Percentiles rank a stretch among this genome's conserved stretches.
These are phyloP conservation scores for Atethmia centrago DNA, from an alignment of 2,888 invertebrate species.

Conservation along the genomic window DNA sequence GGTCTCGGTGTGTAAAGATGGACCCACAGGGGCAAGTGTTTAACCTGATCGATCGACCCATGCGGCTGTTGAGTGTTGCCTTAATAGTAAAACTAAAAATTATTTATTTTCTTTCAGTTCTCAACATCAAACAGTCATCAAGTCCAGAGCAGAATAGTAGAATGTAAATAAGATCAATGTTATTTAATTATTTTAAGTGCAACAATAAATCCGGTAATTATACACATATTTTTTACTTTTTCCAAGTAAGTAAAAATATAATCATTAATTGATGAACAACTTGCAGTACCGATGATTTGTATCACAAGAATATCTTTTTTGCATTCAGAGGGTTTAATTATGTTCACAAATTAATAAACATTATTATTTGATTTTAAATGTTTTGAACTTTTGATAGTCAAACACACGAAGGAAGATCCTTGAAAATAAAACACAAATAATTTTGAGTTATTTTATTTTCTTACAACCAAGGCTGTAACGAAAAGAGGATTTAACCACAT, in stretches of 20 bases:
- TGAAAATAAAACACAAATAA: conserved; percentile 37
- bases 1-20: no score
- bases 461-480: conserved; percentile 43
- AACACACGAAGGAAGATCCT: background rate
- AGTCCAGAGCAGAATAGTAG: conserved; percentile 55
- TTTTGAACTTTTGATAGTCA: background rate
- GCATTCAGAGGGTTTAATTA: background rate
- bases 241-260: no score
- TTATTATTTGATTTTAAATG: background rate
- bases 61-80: background rate
- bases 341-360: background rate
- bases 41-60: background rate
- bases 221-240: conserved; percentile 46
- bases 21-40: no score
- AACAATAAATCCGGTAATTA: conserved; percentile 69
- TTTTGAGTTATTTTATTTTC: conserved; percentile 55
- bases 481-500: conserved; percentile 28
- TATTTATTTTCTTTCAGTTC: conserved; percentile 72
- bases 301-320: background rate
- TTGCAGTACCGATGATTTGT: background rate
- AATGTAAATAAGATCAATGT: conserved; percentile 77
- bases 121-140: conserved; percentile 41
- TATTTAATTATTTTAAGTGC: conserved; percentile 75
- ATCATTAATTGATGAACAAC: background rate
- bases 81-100: background rate